A percentile compares a stretch with the other conserved stretches of the same genome.
Conservation (phyloP, 2,888 invertebrate genomes). For the Drosophila algonquin region DNA sequence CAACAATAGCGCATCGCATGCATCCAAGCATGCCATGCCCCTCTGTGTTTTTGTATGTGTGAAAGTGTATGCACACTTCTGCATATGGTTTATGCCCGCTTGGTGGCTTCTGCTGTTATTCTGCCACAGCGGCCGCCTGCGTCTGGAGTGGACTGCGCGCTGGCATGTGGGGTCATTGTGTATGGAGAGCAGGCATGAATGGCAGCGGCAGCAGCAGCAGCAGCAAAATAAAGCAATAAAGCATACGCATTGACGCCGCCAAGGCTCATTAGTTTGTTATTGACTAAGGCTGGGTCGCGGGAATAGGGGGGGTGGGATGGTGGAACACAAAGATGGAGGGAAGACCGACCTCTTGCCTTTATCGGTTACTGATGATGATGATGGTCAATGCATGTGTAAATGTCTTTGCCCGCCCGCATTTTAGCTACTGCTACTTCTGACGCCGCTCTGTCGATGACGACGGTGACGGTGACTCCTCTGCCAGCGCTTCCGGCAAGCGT, state of each 20-base stretch:
- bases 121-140: slow-evolving; percentile 3
- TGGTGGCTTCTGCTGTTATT: slow-evolving; percentile 14
- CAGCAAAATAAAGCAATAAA: slow-evolving; percentile 72
- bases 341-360: slow-evolving; percentile 67
- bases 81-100: slow-evolving; percentile 33
- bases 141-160: slow-evolving; percentile 8
- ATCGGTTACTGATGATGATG: slow-evolving; percentile 64
- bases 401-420: slow-evolving; percentile 69
- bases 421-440: slow-evolving; percentile 57
- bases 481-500: slow-evolving; percentile 40
- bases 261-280: slow-evolving; percentile 78
- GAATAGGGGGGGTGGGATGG: slow-evolving; percentile 7
- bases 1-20: not conserved
- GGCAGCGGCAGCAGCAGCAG: slow-evolving; percentile 46
- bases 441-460: slow-evolving; percentile 5
- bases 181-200: slow-evolving; percentile 57
- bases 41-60: not conserved
- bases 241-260: slow-evolving; percentile 59
- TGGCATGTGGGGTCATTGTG: slow-evolving; percentile 78
- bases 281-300: slow-evolving; percentile 56
- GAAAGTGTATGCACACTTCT: slow-evolving; percentile 5
- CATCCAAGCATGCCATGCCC: not conserved
- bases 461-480: slow-evolving; percentile 26
- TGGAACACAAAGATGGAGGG: slow-evolving; percentile 20
- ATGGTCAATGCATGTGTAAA: slow-evolving; percentile 54